Percentiles rank a stretch among this genome's conserved stretches.
Evolutionary conservation across 2,888 invertebrate genomes (phyloP).

Genomic region (Pheosia tremula): DNA sequence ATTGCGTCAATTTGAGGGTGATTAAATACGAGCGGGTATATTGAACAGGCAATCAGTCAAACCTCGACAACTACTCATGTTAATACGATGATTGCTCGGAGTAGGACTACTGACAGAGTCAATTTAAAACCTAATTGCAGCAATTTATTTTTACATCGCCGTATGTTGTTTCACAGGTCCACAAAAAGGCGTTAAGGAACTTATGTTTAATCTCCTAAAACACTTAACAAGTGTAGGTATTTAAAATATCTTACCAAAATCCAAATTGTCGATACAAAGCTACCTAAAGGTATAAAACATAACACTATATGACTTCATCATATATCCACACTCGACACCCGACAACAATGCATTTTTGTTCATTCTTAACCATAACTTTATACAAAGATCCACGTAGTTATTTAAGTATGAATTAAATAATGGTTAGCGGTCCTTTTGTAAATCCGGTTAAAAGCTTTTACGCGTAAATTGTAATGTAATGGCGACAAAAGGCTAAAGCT

Average conservation of each 20-base stretch:
- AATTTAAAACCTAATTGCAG: constrained; percentile 33
- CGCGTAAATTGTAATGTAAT: constrained; percentile 24
- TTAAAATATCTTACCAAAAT: too few species aligned
- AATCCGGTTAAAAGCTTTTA: constrained; percentile 24
- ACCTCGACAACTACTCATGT: constrained; percentile 60
- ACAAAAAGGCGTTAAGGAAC: background rate
- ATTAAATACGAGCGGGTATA: constrained; percentile 61
- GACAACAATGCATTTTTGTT: constrained; percentile 5
- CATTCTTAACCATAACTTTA: constrained; percentile 1
- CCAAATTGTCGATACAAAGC: too few species aligned
- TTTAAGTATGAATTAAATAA: constrained; percentile 18
- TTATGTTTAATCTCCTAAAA: background rate
- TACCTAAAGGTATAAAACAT: background rate
- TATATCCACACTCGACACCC: background rate
- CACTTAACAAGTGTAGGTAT: too few species aligned
- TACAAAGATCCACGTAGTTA: constrained; percentile 13
- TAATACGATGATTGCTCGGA: constrained; percentile 62
- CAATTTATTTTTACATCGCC: constrained; percentile 22
- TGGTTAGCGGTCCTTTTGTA: constrained; percentile 18
- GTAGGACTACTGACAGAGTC: constrained; percentile 37
- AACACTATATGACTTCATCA: background rate
- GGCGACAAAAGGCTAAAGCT: constrained; percentile 38
- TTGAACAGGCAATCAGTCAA: constrained; percentile 66
- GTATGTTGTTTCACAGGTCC: background rate
- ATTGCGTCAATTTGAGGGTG: constrained; percentile 63